A percentile compares a stretch with the other conserved stretches of the same genome.
These are phyloP conservation scores for Solea solea DNA, from an alignment of 2,113 vertebrate species.

Conservation along the genomic window DNA sequence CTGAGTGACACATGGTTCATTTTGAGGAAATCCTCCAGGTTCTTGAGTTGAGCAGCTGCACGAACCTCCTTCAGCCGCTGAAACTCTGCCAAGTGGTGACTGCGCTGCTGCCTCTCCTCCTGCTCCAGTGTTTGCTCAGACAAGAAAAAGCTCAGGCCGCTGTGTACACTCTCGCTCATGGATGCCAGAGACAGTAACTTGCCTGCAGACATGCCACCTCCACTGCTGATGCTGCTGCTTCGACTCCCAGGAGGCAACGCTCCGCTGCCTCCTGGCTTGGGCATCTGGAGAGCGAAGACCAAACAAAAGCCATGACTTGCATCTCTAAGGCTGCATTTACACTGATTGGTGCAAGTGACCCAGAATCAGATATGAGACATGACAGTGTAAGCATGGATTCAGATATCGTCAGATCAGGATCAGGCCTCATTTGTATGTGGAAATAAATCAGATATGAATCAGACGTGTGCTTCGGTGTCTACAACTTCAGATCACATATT, in stretches of 20 bases:
- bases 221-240: conserved; percentile 75
- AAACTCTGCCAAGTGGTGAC: conserved; percentile 82
- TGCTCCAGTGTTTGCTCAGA: conserved; percentile 88
- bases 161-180: conserved; percentile 88
- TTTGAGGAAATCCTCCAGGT: conserved; percentile 91
- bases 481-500: too few relatives aligned
- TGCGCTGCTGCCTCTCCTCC: conserved; percentile 82
- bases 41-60: conserved; percentile 88
- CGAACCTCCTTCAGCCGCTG: conserved; percentile 88
- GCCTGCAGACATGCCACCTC: conserved; percentile 50
- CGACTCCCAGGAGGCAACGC: conserved; percentile 48
- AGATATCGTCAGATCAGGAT: too few relatives aligned
- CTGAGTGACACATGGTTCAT: conserved; percentile 91
- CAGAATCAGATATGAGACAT: too few relatives aligned
- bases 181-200: conserved; percentile 91
- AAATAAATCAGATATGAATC: too few relatives aligned
- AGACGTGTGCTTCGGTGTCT: too few relatives aligned
- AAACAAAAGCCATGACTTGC: neutral
- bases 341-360: too few relatives aligned
- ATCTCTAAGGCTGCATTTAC: too few relatives aligned
- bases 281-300: conserved; percentile 72
- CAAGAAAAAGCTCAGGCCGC: conserved; percentile 86
- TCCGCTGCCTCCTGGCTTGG: conserved; percentile 59
- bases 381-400: too few relatives aligned
- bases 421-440: too few relatives aligned